Evolutionary conservation across 2,888 invertebrate genomes (phyloP).

Genomic region (Hoplodrina ambigua): DNA sequence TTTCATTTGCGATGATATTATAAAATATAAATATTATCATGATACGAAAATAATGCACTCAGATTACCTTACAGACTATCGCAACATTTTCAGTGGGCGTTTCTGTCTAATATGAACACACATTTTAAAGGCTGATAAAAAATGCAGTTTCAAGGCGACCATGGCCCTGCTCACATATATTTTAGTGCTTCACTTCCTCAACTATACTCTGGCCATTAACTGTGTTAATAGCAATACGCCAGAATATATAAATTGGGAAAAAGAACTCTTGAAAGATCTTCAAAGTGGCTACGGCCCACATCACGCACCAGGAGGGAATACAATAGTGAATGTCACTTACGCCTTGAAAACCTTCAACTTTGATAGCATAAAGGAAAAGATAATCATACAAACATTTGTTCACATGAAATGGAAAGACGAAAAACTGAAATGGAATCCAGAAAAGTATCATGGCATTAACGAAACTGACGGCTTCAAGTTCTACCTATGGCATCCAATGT

Average conservation of each 20-base stretch:
- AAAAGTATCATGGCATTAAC: conserved; percentile 62
- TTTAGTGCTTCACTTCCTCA: conserved; percentile 28
- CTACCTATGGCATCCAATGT: conserved; percentile 65
- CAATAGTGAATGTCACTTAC: conserved; percentile 55
- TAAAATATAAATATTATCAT: too few species aligned
- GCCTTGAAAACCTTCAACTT: conserved; percentile 65
- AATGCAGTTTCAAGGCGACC: conserved; percentile 31
- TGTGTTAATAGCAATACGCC: conserved; percentile 31
- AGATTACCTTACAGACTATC: not conserved
- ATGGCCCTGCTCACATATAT: conserved; percentile 43
- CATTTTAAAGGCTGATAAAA: too few species aligned
- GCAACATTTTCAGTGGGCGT: conserved; percentile 25
- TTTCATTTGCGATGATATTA: too few species aligned
- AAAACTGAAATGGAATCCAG: conserved; percentile 69
- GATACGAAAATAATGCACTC: not conserved
- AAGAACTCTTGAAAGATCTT: conserved; percentile 50
- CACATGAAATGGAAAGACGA: conserved; percentile 62
- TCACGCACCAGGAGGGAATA: conserved; percentile 25
- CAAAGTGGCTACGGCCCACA: not conserved
- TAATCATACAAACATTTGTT: conserved; percentile 60
- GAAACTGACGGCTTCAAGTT: conserved; percentile 5
- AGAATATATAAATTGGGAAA: conserved; percentile 57
- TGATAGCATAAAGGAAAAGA: conserved; percentile 58
- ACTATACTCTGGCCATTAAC: not conserved
- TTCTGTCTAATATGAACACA: conserved; percentile 1